A percentile compares a stretch with the other conserved stretches of the same genome.
Conservation (phyloP, 1,140 invertebrate genomes). For the Monochamus saltuarius region DNA sequence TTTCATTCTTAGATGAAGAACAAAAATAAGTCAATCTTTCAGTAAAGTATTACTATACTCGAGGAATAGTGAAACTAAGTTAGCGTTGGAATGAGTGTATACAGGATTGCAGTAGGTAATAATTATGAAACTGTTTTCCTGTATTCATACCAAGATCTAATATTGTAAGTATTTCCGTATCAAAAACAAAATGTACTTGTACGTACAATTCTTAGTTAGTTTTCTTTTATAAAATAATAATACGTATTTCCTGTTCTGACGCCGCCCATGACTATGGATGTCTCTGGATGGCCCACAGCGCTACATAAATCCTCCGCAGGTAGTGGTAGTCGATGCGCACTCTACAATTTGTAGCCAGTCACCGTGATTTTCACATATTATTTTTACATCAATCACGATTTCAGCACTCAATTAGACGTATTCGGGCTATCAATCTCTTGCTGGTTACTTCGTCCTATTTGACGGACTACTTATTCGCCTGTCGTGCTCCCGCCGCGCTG, state of each 20-base stretch:
- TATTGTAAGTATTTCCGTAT: no score
- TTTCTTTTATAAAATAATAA: neutral
- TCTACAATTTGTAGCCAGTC: slow-evolving; percentile 46
- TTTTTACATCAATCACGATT: slow-evolving; percentile 49
- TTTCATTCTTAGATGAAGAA: no score
- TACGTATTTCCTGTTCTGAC: neutral
- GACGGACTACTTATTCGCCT: slow-evolving; percentile 20
- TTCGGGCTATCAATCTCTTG: slow-evolving; percentile 41
- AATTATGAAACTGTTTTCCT: no score
- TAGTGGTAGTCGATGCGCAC: slow-evolving; percentile 24
- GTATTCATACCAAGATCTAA: no score
- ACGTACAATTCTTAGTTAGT: no score
- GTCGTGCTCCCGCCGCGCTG: slow-evolving; percentile 27
- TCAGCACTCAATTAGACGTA: slow-evolving; percentile 47
- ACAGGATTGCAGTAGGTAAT: no score
- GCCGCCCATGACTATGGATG: slow-evolving; percentile 10
- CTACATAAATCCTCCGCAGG: slow-evolving; percentile 32
- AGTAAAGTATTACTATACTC: no score
- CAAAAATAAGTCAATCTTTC: no score
- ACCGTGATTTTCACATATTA: slow-evolving; percentile 50
- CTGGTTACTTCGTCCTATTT: slow-evolving; percentile 22
- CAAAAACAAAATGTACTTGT: no score
- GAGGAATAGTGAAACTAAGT: no score
- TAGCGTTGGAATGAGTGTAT: no score
- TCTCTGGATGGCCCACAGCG: slow-evolving; percentile 22